These are phyloP conservation scores for Cyanocitta stelleri DNA, from an alignment of 2,113 vertebrate species.

Conservation along the genomic window DNA sequence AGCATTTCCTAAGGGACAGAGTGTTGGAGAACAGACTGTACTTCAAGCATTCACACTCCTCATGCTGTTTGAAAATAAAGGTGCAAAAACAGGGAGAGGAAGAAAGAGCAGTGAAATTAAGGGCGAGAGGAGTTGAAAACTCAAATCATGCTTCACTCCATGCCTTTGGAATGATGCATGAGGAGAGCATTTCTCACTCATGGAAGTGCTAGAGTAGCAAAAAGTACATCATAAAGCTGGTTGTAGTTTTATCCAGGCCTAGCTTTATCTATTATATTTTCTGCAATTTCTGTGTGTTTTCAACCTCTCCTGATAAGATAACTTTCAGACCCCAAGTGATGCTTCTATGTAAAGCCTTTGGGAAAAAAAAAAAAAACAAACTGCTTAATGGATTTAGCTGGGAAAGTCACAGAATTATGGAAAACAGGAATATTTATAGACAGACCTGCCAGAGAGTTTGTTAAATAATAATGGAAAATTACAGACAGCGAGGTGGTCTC, in stretches of 20 bases:
- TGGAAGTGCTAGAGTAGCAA: background rate
- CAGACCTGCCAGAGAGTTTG: background rate
- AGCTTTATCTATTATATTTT: background rate
- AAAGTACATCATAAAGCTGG: background rate
- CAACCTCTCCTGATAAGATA: background rate
- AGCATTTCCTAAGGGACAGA: background rate
- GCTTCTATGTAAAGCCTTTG: background rate
- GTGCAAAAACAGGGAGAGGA: background rate
- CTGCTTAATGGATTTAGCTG: conserved; percentile 12
- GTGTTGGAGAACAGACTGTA: background rate
- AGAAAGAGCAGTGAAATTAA: background rate
- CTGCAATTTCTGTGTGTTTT: background rate
- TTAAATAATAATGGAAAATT: conserved; percentile 52
- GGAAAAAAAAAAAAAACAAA: background rate
- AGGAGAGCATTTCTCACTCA: background rate
- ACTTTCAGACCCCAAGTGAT: background rate
- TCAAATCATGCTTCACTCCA: background rate
- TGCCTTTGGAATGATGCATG: background rate
- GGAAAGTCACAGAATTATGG: conserved; percentile 20
- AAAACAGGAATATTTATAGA: conserved; percentile 25
- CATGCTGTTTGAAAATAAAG: background rate
- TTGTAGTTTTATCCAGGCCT: background rate
- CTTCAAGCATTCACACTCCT: background rate
- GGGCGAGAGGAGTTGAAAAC: background rate
- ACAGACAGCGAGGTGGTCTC: conserved; percentile 2